Base-by-base conservation (phyloP, 1,140 invertebrate genomes). In the Aphelinus certus region DNA sequence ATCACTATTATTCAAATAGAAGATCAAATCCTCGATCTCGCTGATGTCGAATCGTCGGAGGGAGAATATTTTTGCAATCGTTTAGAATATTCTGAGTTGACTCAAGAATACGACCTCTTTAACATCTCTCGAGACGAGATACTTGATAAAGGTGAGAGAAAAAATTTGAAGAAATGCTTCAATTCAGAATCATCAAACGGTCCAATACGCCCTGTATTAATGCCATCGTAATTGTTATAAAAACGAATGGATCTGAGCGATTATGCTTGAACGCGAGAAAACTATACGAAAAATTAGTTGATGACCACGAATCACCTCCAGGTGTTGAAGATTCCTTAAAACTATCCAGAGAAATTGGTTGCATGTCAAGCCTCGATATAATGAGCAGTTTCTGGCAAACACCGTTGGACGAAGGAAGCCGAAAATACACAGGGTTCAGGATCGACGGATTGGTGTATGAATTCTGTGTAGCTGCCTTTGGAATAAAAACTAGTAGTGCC, bases 261-360 rank as follows among this genome's bases (percentile, higher is more conserved):
- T 63, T 85, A 51, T 82, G 82, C 45, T 74, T 85, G 57, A 83
- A 87, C 73, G 84, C 82, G 0, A 58, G 84, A 47, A 72, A 77
- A 42, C 60, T 85, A 46, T 85, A 85, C 69, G 65, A 78, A 43
- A 69, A 70, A 3, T 81, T 85, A 75, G 26, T 76, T 26, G 49
- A 79, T 2, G 83, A 85, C 46, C 60, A 79, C 3, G 84, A 84
- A 9, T 6, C n/a, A 5, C 65, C 46, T 61, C 7, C 47, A 58
- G 7, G 9, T 3, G 10, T 69, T 42, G 46, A 55, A 10, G 49
- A 58, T 51, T n/a, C 62, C 26, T 61, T 61, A 6, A 4, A 26
- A 26, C 51, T 53, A 53, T 4, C 4, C 9, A 9, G 4, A 4
- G 9, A 9, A 53, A 53, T 53, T 4, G 4, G 9, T 9, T 53